These are phyloP conservation scores for Trogon surrucura DNA, from an alignment of 2,113 vertebrate genomes.

Conservation along the genomic window DNA sequence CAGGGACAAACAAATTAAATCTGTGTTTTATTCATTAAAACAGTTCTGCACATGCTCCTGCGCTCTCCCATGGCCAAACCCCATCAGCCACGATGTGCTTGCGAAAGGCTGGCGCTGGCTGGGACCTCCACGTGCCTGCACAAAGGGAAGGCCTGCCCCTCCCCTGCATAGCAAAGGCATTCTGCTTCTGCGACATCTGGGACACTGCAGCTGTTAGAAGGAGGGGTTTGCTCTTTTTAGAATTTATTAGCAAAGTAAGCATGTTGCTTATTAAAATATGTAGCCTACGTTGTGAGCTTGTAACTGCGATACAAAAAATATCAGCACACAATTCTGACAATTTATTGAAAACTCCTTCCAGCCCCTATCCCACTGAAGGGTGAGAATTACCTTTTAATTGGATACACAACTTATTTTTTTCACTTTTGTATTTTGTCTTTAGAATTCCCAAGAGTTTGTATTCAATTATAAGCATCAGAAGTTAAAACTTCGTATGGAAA, in stretches of 20 bases:
- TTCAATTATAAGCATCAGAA: neutral
- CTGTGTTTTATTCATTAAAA: neutral
- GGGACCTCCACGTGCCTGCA: neutral
- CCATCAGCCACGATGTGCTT: neutral
- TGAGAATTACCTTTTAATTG: neutral
- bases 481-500: neutral
- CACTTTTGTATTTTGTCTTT: neutral
- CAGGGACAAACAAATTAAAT: neutral
- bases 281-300: neutral
- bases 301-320: neutral
- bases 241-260: constrained; percentile 38
- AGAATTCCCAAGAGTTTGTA: neutral
- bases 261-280: neutral
- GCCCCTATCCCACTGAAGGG: neutral
- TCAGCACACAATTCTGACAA: neutral
- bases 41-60: neutral
- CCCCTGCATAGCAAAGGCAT: constrained; percentile 27
- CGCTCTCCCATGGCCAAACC: neutral
- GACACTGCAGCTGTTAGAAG: constrained; percentile 44
- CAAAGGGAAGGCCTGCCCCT: neutral
- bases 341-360: neutral
- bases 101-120: neutral
- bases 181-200: constrained; percentile 39
- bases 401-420: neutral
- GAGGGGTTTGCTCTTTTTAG: constrained; percentile 53